Base-by-base conservation (phyloP, 2,888 invertebrate species). In the Ephialtes manifestator region DNA sequence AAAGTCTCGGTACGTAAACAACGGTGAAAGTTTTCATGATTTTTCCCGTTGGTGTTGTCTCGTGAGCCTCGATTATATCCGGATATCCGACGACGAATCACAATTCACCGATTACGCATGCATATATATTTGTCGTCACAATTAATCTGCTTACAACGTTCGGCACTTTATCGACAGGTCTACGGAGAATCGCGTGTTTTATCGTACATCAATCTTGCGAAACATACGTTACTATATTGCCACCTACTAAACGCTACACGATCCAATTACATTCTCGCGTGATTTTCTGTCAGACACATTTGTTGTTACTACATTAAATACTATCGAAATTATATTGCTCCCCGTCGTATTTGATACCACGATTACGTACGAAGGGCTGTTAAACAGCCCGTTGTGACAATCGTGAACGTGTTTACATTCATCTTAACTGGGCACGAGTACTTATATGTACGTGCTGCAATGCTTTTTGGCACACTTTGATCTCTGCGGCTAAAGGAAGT, bases 1-100 rank as follows among this genome's bases (percentile, higher is more conserved):
- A 55, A 24, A 58, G 18, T 55, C 1, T 43, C 65, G 31, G 31
- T 24, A 10, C 39, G n/a, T 28, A 67, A 65, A 80, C 51, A 74
- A 74, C 53, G 55, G 80, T 67, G 80, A 80, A 80, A 80, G 72
- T 80, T 74, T 71, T 60, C 72, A 74, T 80, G 15, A 67, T 65
- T 51, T 39, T 65, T 31, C 35, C 31, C 39, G 35, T 53, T 60
- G 4, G 18, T 31, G 11, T 20, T 55, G 10, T 55, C 2, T n/a
- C 51, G 51, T 11, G 10, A 20, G 2, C 11, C 28, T 13, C 58
- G 28, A 10, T 20, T 55, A 24, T 2, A 15, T 28, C 28, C 58
- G 58, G 4, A 28, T 58, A 28, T 58, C n/a, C 58, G 4, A 51
- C 51, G 20, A 28, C 28, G 13, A 15, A 55, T 51, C 55, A 24